These are phyloP conservation scores for Syrista parreyssii DNA, from an alignment of 2,888 invertebrate genomes.

Conservation along the genomic window DNA sequence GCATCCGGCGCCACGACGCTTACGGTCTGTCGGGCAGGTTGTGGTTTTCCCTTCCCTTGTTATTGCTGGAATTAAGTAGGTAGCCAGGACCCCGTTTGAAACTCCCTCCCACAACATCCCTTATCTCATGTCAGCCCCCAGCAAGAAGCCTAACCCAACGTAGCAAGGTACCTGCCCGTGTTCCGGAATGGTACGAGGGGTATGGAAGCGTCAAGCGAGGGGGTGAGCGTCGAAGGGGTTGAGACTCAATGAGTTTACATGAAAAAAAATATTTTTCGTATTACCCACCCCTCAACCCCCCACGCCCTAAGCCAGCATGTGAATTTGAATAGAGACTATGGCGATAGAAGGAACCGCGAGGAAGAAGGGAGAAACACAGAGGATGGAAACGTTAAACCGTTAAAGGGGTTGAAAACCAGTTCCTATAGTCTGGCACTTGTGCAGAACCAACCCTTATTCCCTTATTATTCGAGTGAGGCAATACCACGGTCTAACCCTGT, in stretches of 20 bases:
- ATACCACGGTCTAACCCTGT: slow-evolving; percentile 3
- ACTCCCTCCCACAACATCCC: no score
- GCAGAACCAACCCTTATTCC: not conserved
- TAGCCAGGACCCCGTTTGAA: not conserved
- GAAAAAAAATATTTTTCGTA: not conserved
- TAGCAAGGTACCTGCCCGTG: not conserved
- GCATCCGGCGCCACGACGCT: slow-evolving; percentile 34
- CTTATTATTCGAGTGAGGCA: slow-evolving; percentile 19
- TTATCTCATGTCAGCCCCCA: not conserved
- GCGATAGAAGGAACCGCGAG: slow-evolving; percentile 6
- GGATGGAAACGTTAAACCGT: not conserved
- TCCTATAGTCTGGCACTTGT: not conserved
- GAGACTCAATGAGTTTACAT: not conserved
- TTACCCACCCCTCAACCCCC: not conserved
- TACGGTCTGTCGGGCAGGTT: slow-evolving; percentile 37
- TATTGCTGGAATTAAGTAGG: slow-evolving; percentile 40
- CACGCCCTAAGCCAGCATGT: not conserved
- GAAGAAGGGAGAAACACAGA: not conserved
- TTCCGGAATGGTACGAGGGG: not conserved
- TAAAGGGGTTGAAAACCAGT: not conserved
- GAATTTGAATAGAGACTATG: slow-evolving; percentile 1
- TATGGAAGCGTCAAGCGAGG: not conserved
- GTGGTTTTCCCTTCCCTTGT: slow-evolving; percentile 39
- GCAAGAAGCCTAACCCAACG: not conserved
- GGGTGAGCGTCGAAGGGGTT: not conserved